A percentile compares a stretch with the other conserved stretches of the same genome.
Evolutionary conservation across 2,888 invertebrate genomes (phyloP).

Genomic region (Epistrophella euchroma): DNA sequence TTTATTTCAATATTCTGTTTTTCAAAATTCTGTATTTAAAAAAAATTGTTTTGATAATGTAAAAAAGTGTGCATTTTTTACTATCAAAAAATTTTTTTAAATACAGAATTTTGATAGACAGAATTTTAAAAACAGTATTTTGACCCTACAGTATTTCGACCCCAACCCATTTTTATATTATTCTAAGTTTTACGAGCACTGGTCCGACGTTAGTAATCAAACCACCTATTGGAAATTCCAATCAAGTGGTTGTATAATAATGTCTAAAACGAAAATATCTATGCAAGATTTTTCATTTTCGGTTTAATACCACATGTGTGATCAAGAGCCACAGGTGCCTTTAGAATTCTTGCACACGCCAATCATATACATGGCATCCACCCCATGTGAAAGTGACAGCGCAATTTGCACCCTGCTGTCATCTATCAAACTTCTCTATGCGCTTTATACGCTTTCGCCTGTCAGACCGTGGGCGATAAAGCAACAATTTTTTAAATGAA

Average conservation of each 20-base stretch:
- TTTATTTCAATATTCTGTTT: too few species aligned
- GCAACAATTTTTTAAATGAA: constrained; percentile 24
- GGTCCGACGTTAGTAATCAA: too few species aligned
- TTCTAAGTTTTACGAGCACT: too few species aligned
- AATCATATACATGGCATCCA: constrained; percentile 23
- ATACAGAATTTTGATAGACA: too few species aligned
- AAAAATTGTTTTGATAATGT: too few species aligned
- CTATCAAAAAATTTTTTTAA: too few species aligned
- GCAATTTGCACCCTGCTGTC: constrained; percentile 49
- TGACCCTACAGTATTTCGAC: too few species aligned
- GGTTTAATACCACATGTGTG: neutral
- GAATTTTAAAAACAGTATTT: too few species aligned
- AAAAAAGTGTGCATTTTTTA: too few species aligned
- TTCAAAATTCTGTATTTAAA: too few species aligned
- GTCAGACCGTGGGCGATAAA: constrained; percentile 35
- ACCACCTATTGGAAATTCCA: neutral
- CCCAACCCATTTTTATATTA: too few species aligned
- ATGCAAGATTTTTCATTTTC: neutral
- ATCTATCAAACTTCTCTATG: constrained; percentile 14
- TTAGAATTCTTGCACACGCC: constrained; percentile 13
- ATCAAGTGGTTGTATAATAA: neutral
- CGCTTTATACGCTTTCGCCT: neutral
- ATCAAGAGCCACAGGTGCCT: constrained; percentile 36
- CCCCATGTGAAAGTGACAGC: constrained; percentile 63
- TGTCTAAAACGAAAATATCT: neutral